phyloP scores from a whole-genome alignment of 2,113 vertebrate genomes.

The Coreoperca whiteheadi region DNA sequence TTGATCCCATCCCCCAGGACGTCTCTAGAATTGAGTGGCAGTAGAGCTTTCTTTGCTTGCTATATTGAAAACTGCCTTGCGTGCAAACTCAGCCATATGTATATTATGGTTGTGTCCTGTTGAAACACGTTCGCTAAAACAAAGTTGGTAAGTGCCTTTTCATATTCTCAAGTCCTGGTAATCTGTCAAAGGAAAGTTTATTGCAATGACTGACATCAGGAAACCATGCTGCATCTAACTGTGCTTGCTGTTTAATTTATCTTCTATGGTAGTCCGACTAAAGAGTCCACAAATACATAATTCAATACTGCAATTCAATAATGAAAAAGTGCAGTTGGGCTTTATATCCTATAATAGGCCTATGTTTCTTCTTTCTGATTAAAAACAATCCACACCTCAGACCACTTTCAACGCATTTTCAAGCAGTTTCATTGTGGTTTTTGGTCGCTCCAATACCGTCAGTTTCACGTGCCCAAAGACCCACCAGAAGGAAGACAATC shows the following conservation, averaged over 20 bases:
- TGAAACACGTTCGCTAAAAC: background rate
- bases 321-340: background rate
- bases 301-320: too few species aligned
- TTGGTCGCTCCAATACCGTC: background rate
- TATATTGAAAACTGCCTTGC: background rate
- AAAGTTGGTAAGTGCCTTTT: background rate
- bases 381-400: background rate
- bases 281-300: background rate
- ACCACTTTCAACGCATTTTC: background rate
- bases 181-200: constrained; percentile 14
- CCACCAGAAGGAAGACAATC: background rate
- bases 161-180: constrained; percentile 1
- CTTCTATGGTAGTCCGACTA: background rate
- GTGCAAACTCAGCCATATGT: background rate
- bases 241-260: constrained; percentile 39
- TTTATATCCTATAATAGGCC: background rate
- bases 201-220: constrained; percentile 4
- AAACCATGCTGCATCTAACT: background rate
- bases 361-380: background rate
- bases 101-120: background rate
- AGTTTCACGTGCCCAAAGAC: background rate
- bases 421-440: background rate
- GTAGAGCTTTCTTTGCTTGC: background rate
- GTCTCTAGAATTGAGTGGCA: background rate
- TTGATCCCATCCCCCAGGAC: background rate